phyloP scores from a whole-genome alignment of 2,113 vertebrate genomes.

The Chrysochloris asiatica region DNA sequence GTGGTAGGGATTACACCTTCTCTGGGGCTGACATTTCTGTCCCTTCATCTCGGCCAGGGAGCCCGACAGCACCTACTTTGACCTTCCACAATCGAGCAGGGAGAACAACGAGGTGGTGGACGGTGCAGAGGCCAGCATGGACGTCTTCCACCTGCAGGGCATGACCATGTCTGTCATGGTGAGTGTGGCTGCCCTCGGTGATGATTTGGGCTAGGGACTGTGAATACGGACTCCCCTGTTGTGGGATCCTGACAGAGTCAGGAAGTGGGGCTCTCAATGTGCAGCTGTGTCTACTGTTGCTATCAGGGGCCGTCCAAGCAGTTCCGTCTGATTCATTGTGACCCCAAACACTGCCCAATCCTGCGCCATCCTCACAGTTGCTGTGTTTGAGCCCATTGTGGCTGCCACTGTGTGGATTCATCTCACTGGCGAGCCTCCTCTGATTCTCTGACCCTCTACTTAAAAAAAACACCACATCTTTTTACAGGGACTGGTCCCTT shows the following conservation, averaged over 20 bases:
- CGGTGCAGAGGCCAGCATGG: conserved; percentile 89
- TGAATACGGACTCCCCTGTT: fast-evolving
- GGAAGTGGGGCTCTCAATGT: neutral
- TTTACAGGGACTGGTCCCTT: too few species aligned
- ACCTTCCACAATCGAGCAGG: conserved; percentile 88
- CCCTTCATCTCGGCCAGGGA: conserved; percentile 88
- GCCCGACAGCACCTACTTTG: conserved; percentile 97
- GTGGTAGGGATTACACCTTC: fast-evolving
- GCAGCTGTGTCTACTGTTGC: too few species aligned
- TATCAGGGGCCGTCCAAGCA: too few species aligned
- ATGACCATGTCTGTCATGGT: conserved; percentile 94
- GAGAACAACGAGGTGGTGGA: conserved; percentile 81
- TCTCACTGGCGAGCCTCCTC: too few species aligned
- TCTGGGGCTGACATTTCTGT: neutral
- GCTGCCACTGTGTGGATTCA: too few species aligned
- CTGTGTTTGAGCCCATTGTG: too few species aligned
- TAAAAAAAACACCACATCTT: too few species aligned
- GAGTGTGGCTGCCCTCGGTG: conserved; percentile 28
- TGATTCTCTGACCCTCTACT: too few species aligned
- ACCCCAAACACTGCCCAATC: too few species aligned
- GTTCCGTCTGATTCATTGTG: too few species aligned
- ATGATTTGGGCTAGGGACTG: fast-evolving
- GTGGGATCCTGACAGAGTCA: fast-evolving
- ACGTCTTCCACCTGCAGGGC: conserved; percentile 93
- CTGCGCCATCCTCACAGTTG: too few species aligned